A percentile compares a stretch with the other conserved stretches of the same genome.
These are phyloP conservation scores for Neodon shergylaensis DNA, from an alignment of 2,113 vertebrate species.

Conservation along the genomic window DNA sequence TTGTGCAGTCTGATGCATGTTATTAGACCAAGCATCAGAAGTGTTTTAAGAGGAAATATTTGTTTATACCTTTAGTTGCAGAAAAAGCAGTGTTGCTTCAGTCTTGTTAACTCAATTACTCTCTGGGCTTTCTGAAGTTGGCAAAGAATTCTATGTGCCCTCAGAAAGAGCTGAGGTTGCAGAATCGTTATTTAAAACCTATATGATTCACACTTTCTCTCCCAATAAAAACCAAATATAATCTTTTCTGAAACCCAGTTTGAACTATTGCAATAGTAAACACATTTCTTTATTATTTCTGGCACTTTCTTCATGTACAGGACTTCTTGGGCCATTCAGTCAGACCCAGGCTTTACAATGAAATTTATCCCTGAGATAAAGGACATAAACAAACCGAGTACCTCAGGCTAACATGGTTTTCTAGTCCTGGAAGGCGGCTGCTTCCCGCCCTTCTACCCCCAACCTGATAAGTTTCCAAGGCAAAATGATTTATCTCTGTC, in stretches of 20 bases:
- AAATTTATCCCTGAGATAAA: constrained; percentile 68
- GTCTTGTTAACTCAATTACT: constrained; percentile 72
- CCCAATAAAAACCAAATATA: constrained; percentile 59
- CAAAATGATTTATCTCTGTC: constrained; percentile 76
- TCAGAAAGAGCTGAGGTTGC: constrained; percentile 72
- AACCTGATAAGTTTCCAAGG: constrained; percentile 74
- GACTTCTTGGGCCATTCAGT: constrained; percentile 65
- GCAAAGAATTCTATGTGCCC: constrained; percentile 38
- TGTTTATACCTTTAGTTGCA: constrained; percentile 67
- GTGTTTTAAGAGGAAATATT: constrained; percentile 66
- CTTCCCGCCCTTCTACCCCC: neutral
- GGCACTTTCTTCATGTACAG: constrained; percentile 35
- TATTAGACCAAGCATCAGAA: constrained; percentile 61
- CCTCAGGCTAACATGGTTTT: constrained; percentile 75
- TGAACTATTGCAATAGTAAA: constrained; percentile 57
- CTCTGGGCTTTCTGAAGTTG: constrained; percentile 64
- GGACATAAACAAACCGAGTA: constrained; percentile 68
- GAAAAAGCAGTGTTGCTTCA: constrained; percentile 65
- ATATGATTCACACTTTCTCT: constrained; percentile 57
- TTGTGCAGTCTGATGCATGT: constrained; percentile 31
- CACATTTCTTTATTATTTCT: constrained; percentile 73
- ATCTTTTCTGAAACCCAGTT: constrained; percentile 66
- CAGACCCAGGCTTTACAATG: constrained; percentile 60
- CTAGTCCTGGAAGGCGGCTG: constrained; percentile 55
- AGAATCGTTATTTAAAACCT: constrained; percentile 76